Evolutionary conservation across 1,140 invertebrate genomes (phyloP).

Genomic region (Drosophila repleta): DNA sequence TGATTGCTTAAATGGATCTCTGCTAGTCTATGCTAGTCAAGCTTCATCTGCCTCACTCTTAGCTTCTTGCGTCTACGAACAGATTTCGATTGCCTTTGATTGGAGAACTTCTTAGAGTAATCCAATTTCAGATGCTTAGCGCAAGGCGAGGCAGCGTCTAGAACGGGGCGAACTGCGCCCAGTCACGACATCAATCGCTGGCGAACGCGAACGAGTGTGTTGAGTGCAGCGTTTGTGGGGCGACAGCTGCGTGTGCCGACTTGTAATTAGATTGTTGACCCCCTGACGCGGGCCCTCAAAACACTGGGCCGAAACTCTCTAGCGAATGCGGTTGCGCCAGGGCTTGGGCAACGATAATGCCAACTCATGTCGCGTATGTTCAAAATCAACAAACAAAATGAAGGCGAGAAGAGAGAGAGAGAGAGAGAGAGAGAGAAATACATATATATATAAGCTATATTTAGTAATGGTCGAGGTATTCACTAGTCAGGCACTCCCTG

Average conservation of each 20-base stretch:
- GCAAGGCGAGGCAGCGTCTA: background rate
- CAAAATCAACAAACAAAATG: slow-evolving; percentile 42
- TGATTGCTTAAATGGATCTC: too few relatives aligned
- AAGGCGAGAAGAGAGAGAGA: background rate
- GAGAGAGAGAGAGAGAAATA: too few relatives aligned
- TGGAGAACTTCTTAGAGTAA: background rate
- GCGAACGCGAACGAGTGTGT: background rate
- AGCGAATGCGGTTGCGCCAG: too few relatives aligned
- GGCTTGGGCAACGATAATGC: too few relatives aligned
- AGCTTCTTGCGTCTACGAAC: too few relatives aligned
- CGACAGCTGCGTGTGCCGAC: slow-evolving; percentile 42
- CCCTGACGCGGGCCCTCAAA: slow-evolving; percentile 14
- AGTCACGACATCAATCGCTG: slow-evolving; percentile 39
- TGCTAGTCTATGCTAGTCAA: too few relatives aligned
- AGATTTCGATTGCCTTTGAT: background rate
- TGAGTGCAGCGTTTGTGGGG: slow-evolving; percentile 8
- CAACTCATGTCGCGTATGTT: slow-evolving; percentile 22
- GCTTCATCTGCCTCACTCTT: too few relatives aligned
- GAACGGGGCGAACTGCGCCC: slow-evolving; percentile 32
- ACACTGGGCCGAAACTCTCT: background rate
- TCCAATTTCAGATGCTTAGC: background rate
- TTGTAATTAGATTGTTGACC: slow-evolving; percentile 55
- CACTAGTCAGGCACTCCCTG: too few relatives aligned
- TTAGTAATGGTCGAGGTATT: too few relatives aligned
- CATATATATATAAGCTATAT: too few relatives aligned